A percentile compares a stretch with the other conserved stretches of the same genome.
Conservation (phyloP, 2,113 vertebrate species). For the Willisornis vidua region DNA sequence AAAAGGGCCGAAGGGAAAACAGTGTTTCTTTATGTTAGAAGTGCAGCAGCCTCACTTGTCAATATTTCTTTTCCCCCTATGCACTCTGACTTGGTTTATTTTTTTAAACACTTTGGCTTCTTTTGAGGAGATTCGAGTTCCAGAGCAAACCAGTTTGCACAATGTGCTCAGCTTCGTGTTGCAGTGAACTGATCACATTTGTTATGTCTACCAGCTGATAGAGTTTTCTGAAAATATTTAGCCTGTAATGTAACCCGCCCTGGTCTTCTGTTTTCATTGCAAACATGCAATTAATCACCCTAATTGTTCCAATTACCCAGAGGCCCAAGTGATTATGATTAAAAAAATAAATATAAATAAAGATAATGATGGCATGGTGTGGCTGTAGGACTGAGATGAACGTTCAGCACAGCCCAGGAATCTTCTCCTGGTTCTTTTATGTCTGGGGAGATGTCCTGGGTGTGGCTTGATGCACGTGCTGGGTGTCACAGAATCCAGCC, state of each 20-base stretch:
- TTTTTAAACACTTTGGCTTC: constrained; percentile 72
- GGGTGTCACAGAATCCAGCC: not conserved
- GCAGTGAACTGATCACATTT: constrained; percentile 55
- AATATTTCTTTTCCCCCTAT: constrained; percentile 69
- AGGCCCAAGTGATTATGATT: constrained; percentile 71
- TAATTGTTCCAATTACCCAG: constrained; percentile 84
- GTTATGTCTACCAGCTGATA: constrained; percentile 77
- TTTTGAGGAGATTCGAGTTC: constrained; percentile 53
- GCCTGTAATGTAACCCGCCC: constrained; percentile 82
- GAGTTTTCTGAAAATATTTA: constrained; percentile 83
- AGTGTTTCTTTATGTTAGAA: constrained; percentile 55
- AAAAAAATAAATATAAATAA: constrained; percentile 39
- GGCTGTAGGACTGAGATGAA: not conserved
- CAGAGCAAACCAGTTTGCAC: constrained; percentile 67
- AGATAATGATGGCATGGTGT: not conserved
- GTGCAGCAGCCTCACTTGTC: constrained; percentile 49
- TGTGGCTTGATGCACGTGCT: not conserved
- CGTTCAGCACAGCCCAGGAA: not conserved
- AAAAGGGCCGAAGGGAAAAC: constrained; percentile 55
- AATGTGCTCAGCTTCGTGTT: constrained; percentile 33
- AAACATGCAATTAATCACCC: constrained; percentile 90
- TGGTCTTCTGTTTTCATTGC: constrained; percentile 86
- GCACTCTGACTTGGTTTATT: constrained; percentile 70
- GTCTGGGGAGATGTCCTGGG: not conserved
- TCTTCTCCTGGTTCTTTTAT: not conserved